Conservation (phyloP, 1,140 invertebrate genomes). For the Helicorthomorpha holstii region DNA sequence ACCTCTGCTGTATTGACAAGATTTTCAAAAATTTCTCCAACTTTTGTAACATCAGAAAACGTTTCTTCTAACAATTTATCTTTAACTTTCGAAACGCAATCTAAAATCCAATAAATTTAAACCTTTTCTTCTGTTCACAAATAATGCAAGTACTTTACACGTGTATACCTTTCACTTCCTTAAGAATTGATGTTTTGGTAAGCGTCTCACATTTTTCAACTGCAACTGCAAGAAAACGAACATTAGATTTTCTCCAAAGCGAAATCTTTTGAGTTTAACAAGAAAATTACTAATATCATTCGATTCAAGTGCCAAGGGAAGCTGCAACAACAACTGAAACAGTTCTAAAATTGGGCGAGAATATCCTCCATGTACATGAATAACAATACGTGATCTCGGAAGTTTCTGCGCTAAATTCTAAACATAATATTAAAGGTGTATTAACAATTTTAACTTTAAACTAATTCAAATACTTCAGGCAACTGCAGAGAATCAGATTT, state of each 20-base stretch:
- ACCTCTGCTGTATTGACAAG: constrained; percentile 17
- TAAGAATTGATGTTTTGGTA: background rate
- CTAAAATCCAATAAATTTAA: constrained; percentile 13
- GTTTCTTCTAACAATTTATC: constrained; percentile 7
- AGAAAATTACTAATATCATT: too few species aligned
- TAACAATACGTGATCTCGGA: background rate
- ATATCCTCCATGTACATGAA: constrained; percentile 1
- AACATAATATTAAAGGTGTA: background rate
- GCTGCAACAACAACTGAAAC: background rate
- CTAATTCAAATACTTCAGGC: background rate
- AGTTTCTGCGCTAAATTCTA: constrained; percentile 2
- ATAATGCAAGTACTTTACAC: too few species aligned
- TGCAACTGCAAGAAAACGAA: too few species aligned
- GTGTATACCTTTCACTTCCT: background rate
- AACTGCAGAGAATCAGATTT: background rate
- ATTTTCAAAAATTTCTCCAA: constrained; percentile 17
- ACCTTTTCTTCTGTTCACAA: constrained; percentile 11
- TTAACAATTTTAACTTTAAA: too few species aligned
- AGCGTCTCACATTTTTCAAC: background rate
- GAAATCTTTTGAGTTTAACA: too few species aligned
- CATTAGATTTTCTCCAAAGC: too few species aligned
- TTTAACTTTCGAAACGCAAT: background rate
- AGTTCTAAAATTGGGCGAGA: background rate
- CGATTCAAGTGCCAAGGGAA: background rate
- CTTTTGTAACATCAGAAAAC: background rate